phyloP scores from a whole-genome alignment of 2,113 vertebrate genomes.

The Pantherophis guttatus region DNA sequence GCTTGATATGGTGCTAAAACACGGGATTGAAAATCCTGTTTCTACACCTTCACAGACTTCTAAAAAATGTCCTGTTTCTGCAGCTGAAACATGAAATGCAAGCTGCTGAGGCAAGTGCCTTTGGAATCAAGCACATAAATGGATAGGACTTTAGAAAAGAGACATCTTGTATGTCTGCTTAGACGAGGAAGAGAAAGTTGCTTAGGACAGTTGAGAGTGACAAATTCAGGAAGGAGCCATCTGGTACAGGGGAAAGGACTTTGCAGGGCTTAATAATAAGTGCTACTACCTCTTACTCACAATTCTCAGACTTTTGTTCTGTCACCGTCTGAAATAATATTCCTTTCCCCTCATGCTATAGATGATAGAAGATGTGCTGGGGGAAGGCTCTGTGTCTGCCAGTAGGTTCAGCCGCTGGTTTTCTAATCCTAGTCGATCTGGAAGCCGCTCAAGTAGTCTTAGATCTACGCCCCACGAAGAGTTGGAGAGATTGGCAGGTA shows the following conservation, averaged over 20 bases:
- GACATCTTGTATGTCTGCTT: conserved; percentile 9
- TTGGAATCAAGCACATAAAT: neutral
- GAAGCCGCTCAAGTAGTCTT: conserved; percentile 91
- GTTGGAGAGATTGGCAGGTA: conserved; percentile 93
- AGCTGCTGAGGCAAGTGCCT: neutral
- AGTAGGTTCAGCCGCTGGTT: conserved; percentile 98
- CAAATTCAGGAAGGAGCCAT: conserved; percentile 20
- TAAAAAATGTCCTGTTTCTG: neutral
- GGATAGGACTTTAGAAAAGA: neutral
- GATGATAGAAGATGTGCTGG: conserved; percentile 98
- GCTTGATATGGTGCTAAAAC: neutral
- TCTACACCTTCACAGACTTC: neutral
- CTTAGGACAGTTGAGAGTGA: conserved; percentile 22
- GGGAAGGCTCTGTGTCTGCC: conserved; percentile 87
- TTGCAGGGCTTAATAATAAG: conserved; percentile 57
- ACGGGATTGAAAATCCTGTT: neutral
- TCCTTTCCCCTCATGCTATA: conserved; percentile 50
- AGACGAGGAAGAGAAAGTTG: conserved; percentile 13
- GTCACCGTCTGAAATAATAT: conserved; percentile 18
- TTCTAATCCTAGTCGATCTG: conserved; percentile 88
- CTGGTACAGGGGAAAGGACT: conserved; percentile 38
- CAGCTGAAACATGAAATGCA: neutral
- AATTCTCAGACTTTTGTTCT: conserved; percentile 23
- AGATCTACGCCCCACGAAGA: conserved; percentile 97
- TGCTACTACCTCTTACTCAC: conserved; percentile 48